Evolutionary conservation across 64 coral and sea anemone genomes (phyloP).

Genomic region (Dendronephthya gigantea): DNA sequence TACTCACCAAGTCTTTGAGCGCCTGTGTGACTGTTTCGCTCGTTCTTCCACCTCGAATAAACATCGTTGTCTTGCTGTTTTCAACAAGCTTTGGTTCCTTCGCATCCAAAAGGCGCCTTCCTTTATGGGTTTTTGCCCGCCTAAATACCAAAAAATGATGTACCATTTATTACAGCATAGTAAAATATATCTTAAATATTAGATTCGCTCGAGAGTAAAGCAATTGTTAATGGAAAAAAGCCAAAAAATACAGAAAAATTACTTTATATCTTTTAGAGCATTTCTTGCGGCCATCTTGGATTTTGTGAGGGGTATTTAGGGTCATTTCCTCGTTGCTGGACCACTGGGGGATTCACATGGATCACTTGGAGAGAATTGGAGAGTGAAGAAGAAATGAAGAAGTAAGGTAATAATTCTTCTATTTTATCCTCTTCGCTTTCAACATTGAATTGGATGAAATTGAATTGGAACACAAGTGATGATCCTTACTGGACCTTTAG

Average conservation of each 20-base stretch:
- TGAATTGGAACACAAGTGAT: no score
- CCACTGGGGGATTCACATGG: neutral
- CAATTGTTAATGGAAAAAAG: neutral
- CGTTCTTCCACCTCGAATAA: conserved; percentile 78
- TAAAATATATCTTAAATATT: no score
- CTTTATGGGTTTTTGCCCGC: conserved; percentile 55
- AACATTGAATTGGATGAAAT: no score
- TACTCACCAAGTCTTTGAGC: neutral
- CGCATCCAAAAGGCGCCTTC: conserved; percentile 50
- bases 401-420: no score
- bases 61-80: conserved; percentile 80
- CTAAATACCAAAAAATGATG: neutral
- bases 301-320: neutral
- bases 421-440: no score
- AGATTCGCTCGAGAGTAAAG: no score
- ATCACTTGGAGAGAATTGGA: no score
- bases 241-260: neutral
- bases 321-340: neutral
- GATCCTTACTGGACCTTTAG: no score
- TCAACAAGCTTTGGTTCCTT: conserved; percentile 47
- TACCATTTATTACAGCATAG: no score
- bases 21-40: conserved; percentile 67
- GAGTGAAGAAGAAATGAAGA: no score
- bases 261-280: neutral
- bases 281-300: neutral